These are phyloP conservation scores for Nycteola revayana DNA, from an alignment of 2,888 invertebrate species.

Conservation along the genomic window DNA sequence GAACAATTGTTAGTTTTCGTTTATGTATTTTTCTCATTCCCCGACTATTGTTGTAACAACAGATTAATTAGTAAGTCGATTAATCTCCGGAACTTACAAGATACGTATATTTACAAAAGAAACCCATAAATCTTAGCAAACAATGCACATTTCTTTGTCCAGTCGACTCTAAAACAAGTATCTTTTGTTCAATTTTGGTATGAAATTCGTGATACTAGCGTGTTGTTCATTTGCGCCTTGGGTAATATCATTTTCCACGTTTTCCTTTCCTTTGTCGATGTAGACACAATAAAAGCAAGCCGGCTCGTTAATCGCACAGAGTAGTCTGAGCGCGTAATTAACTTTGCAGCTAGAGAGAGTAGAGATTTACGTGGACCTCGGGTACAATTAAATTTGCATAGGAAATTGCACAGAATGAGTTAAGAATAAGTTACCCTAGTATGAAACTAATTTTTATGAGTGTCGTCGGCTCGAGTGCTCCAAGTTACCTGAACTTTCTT, in stretches of 20 bases:
- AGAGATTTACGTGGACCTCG: constrained; percentile 78
- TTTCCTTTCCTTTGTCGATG: constrained; percentile 60
- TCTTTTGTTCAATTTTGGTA: constrained; percentile 24
- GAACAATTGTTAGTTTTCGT: constrained; percentile 1
- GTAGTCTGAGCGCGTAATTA: constrained; percentile 72
- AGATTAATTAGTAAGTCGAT: constrained; percentile 11
- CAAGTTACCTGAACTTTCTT: constrained; percentile 28
- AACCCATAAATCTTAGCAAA: constrained; percentile 9
- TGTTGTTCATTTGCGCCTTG: constrained; percentile 35
- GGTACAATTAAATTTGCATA: constrained; percentile 82
- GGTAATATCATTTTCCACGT: constrained; percentile 57
- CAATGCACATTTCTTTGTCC: constrained; percentile 15
- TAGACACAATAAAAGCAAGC: constrained; percentile 73
- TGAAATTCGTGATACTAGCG: constrained; percentile 17
- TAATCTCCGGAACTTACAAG: constrained; percentile 3
- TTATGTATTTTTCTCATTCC: constrained; percentile 10
- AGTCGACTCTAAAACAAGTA: constrained; percentile 1
- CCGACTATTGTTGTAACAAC: constrained; percentile 3
- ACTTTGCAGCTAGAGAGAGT: constrained; percentile 70
- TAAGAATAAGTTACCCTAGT: constrained; percentile 71
- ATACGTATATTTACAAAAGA: constrained; percentile 6
- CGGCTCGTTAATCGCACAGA: constrained; percentile 70
- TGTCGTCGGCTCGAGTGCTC: constrained; percentile 37
- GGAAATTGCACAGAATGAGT: constrained; percentile 77
- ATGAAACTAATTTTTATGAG: constrained; percentile 66